Evolutionary conservation across 2,888 invertebrate species (phyloP).

Genomic region (Aphrophora alni): DNA sequence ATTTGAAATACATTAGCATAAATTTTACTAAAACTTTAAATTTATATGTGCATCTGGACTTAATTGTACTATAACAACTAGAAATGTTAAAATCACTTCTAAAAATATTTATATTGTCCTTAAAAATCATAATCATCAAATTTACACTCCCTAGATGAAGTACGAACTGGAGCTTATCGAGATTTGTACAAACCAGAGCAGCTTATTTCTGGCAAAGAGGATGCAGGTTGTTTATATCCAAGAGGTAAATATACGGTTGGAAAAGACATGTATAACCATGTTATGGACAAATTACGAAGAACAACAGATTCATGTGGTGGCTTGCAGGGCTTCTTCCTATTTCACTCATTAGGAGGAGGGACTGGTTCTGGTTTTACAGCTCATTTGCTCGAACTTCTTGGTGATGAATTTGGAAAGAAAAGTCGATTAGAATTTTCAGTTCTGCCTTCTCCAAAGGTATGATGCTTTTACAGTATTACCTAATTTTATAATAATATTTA

Average conservation of each 20-base stretch:
- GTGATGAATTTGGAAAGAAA: constrained; percentile 62
- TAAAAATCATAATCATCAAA: constrained; percentile 44
- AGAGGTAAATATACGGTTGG: constrained; percentile 81
- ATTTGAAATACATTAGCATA: no score
- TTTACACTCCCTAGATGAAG: constrained; percentile 39
- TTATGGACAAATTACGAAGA: constrained; percentile 71
- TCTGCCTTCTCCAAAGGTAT: constrained; percentile 57
- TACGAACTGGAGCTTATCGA: constrained; percentile 44
- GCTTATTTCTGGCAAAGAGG: constrained; percentile 55
- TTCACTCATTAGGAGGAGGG: constrained; percentile 70
- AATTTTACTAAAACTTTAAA: no score
- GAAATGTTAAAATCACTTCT: no score
- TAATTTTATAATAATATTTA: no score
- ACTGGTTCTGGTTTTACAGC: constrained; percentile 80
- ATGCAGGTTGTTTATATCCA: constrained; percentile 85
- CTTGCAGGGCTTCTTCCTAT: constrained; percentile 66
- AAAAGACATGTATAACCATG: constrained; percentile 73
- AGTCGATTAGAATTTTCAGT: constrained; percentile 59
- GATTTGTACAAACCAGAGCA: constrained; percentile 46
- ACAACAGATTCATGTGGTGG: constrained; percentile 69
- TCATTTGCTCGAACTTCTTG: constrained; percentile 29
- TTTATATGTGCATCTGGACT: no score
- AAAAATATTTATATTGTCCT: constrained; percentile 33
- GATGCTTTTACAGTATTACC: no score
- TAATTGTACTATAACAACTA: no score